Evolutionary conservation across 2,888 invertebrate genomes (phyloP).

Genomic region (Torymus aiolomorphi): DNA sequence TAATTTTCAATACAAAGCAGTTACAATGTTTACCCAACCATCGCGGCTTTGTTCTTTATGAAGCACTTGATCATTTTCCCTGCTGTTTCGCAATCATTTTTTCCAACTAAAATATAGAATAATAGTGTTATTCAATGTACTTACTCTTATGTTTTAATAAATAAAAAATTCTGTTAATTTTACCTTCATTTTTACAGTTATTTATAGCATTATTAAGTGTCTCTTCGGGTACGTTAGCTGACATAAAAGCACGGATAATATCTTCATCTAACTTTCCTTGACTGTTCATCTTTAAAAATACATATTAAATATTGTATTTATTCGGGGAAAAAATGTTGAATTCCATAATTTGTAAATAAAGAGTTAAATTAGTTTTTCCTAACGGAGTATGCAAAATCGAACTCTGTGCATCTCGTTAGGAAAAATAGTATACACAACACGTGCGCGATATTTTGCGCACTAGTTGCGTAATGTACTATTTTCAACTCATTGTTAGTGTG

Average conservation of each 20-base stretch:
- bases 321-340: no score
- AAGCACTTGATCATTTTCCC: conserved; percentile 22
- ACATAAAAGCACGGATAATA: background rate
- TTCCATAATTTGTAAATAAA: no score
- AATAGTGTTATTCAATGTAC: background rate
- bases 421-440: no score
- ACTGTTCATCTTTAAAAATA: conserved; percentile 21
- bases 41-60: background rate
- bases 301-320: background rate
- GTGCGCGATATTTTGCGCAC: no score
- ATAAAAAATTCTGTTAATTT: background rate
- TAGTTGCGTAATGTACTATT: no score
- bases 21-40: background rate
- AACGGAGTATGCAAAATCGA: no score
- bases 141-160: no score
- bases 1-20: no score
- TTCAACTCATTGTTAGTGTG: no score
- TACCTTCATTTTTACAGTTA: conserved; percentile 41
- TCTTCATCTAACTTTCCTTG: conserved; percentile 31
- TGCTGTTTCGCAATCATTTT: conserved; percentile 39
- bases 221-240: background rate
- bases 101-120: conserved; percentile 33
- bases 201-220: background rate
- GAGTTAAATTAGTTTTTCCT: no score
- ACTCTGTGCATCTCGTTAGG: no score